A percentile compares a stretch with the other conserved stretches of the same genome.
phyloP scores from a whole-genome alignment of 2,113 vertebrate species.

The Burhinus bistriatus region DNA sequence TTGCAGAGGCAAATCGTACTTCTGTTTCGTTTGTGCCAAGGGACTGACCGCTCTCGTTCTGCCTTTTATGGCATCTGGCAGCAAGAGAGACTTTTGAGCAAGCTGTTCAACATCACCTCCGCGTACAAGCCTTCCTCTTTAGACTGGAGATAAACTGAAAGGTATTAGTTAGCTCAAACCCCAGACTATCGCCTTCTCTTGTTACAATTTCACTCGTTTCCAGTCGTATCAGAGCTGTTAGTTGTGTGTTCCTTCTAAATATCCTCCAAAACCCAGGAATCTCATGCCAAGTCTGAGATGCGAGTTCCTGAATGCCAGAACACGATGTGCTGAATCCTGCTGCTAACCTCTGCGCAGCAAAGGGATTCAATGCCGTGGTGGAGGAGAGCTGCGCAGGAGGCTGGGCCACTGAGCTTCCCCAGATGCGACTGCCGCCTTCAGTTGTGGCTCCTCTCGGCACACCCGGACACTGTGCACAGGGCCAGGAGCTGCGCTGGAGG shows the following conservation, averaged over 20 bases:
- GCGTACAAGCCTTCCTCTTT: not conserved
- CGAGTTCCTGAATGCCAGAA: not conserved
- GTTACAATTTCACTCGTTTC: not conserved
- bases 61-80: not conserved
- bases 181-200: not conserved
- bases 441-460: not conserved
- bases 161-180: not conserved
- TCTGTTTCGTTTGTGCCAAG: not conserved
- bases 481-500: not conserved
- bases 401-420: not conserved
- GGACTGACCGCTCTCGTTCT: not conserved
- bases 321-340: not conserved
- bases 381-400: not conserved
- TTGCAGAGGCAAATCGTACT: not conserved
- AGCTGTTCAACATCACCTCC: not conserved
- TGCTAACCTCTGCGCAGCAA: not conserved
- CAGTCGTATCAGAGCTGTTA: not conserved
- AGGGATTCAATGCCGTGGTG: rapidly evolving
- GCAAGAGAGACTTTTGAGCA: rapidly evolving
- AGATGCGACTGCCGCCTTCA: not conserved
- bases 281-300: not conserved
- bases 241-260: not conserved
- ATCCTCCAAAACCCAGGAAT: not conserved
- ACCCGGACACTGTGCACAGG: not conserved
- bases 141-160: not conserved